Percentiles rank a stretch among this genome's conserved stretches.
Evolutionary conservation across 2,113 vertebrate genomes (phyloP).

Genomic region (Falco punctatus): DNA sequence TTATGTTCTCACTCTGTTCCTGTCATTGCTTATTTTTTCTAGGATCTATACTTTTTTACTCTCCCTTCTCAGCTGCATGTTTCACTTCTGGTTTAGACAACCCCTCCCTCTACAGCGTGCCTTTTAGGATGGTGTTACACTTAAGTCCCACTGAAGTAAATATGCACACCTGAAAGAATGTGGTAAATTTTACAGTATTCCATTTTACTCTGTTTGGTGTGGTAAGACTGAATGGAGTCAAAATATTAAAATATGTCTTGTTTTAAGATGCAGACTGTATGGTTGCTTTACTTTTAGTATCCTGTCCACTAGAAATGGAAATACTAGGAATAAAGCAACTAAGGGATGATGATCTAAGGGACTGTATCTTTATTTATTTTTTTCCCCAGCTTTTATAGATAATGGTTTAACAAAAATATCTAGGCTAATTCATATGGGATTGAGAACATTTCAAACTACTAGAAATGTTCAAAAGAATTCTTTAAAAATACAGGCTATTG

Average conservation of each 20-base stretch:
- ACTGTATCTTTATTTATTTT: not conserved
- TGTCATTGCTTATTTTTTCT: not conserved
- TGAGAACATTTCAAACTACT: not conserved
- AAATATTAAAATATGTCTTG: not conserved
- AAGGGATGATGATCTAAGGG: not conserved
- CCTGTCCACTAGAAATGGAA: not conserved
- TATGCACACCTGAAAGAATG: not conserved
- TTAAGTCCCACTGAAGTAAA: not conserved
- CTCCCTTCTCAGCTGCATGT: not conserved
- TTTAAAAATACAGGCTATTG: not conserved
- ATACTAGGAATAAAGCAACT: not conserved
- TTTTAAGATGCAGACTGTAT: not conserved
- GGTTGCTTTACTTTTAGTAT: not conserved
- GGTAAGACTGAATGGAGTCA: not conserved
- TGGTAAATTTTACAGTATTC: not conserved
- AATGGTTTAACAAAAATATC: not conserved
- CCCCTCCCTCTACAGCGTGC: not conserved
- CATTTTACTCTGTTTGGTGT: not conserved
- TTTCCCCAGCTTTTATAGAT: not conserved
- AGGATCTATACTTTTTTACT: not conserved
- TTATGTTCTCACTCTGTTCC: not conserved
- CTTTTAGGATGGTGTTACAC: not conserved
- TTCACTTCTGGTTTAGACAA: not conserved
- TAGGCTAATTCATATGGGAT: not conserved
- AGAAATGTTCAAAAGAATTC: not conserved